phyloP scores from a whole-genome alignment of 2,888 invertebrate species.

The Podotricha telesiphe region DNA sequence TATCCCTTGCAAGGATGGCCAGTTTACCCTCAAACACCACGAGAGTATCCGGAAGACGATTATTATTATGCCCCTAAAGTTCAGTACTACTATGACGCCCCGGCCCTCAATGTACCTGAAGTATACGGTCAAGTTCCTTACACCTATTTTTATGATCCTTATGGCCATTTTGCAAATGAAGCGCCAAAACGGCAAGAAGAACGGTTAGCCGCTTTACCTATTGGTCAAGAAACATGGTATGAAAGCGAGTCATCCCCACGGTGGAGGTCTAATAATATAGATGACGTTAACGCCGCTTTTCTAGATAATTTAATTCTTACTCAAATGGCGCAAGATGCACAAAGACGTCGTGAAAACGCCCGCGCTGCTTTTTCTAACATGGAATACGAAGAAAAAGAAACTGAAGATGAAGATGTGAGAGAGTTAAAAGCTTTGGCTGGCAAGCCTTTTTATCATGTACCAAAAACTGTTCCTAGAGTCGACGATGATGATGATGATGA shows the following conservation, averaged over 20 bases:
- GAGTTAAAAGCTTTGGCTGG: constrained; percentile 86
- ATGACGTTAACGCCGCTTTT: constrained; percentile 85
- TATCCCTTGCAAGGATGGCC: constrained; percentile 77
- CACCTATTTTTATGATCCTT: constrained; percentile 75
- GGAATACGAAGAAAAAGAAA: constrained; percentile 70
- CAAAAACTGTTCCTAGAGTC: constrained; percentile 71
- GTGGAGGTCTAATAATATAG: constrained; percentile 73
- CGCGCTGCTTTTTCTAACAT: constrained; percentile 72
- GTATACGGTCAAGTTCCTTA: constrained; percentile 72
- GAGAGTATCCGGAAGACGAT: constrained; percentile 82
- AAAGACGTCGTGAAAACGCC: constrained; percentile 75
- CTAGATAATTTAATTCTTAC: constrained; percentile 87
- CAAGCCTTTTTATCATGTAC: constrained; percentile 78
- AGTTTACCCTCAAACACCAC: constrained; percentile 77
- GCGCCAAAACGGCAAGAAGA: constrained; percentile 85
- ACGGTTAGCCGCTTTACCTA: constrained; percentile 84
- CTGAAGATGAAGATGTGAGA: constrained; percentile 86
- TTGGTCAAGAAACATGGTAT: constrained; percentile 87
- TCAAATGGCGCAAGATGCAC: constrained; percentile 85
- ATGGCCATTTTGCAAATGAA: constrained; percentile 83
- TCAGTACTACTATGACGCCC: constrained; percentile 74
- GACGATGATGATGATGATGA: constrained; percentile 79
- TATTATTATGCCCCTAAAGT: constrained; percentile 82
- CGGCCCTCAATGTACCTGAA: constrained; percentile 67
- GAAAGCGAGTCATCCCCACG: constrained; percentile 79